Evolutionary conservation across 2,797 vertebrate species (phyloP), one percentile per base, ranked within the genome.

Genomic region (Fistularia commersonii): DNA sequence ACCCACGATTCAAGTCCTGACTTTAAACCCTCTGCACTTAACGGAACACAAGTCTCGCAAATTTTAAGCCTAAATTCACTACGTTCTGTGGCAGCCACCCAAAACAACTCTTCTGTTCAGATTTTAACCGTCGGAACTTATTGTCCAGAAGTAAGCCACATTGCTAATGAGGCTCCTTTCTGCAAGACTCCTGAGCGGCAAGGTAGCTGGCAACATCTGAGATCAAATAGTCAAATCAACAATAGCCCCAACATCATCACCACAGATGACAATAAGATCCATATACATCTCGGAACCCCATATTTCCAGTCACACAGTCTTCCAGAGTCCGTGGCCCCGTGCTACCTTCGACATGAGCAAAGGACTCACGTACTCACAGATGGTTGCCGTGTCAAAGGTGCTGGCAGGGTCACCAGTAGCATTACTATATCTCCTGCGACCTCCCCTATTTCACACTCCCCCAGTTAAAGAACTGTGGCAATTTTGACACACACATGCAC

Each of bases 251-350:
- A 90, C 68, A 90, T 97, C 77, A 93, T 96, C 89, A 95, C 94
- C 85, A 93, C 94, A 78, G 96, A 99, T 68, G 96, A 99, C 83
- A 98, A 95, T 82, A 98, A 98, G 93, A 97, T 99, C 83, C 95
- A 98, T 61, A 98, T 98, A 82, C 95, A 97, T 66, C 92, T 99
- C 77, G 96, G 96, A 77, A 95, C 86, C 66, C 91, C 94, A 42
- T 96, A 93, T 7, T 73, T 93, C 73, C 93, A 94, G 77, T 66
- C 91, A 60, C 77, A 85, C 44, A 53, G 73, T 70, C 75, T 83
- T 43, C 55, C 83, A 31, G 91, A 91, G 82, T 77, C 92, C 8
- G 41, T 77, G 57, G 93, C 89, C 54, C 87, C 92, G 7, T 94
- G 90, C 69, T 93, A 90, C 42, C 66, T 90, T 3, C 82, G 87